Conservation (phyloP, 1,140 invertebrate species). For the Drosophila pachea region DNA sequence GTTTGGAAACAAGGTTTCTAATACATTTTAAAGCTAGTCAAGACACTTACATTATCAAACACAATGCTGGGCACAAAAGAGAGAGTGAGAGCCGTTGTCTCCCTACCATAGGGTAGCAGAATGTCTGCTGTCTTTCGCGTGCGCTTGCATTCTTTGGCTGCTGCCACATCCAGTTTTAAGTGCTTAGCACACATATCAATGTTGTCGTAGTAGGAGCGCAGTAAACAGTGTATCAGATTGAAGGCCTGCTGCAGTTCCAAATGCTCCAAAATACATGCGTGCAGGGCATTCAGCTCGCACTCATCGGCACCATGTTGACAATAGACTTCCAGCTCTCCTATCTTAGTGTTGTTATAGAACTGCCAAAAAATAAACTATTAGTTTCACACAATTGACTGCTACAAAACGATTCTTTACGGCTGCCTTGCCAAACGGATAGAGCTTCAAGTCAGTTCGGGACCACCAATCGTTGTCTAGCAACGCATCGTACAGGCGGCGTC, state of each 20-base stretch:
- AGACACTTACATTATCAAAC: constrained; percentile 60
- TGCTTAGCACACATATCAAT: constrained; percentile 53
- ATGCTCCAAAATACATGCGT: constrained; percentile 69
- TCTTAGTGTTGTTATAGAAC: constrained; percentile 60
- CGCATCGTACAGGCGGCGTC: constrained; percentile 50
- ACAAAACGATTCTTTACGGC: constrained; percentile 46
- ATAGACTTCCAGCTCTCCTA: constrained; percentile 36
- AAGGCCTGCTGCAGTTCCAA: constrained; percentile 46
- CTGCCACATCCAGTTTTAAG: constrained; percentile 49
- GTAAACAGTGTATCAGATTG: constrained; percentile 65
- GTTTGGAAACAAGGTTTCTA: background rate
- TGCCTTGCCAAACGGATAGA: constrained; percentile 76
- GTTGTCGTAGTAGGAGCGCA: constrained; percentile 49
- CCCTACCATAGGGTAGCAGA: constrained; percentile 59
- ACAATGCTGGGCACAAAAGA: constrained; percentile 74
- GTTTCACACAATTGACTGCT: no score
- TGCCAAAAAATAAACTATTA: background rate
- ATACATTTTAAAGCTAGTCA: background rate
- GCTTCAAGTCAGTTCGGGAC: constrained; percentile 55
- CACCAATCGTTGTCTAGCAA: constrained; percentile 56
- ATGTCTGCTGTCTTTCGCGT: constrained; percentile 56
- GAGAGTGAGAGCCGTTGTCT: constrained; percentile 55
- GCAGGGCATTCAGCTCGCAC: constrained; percentile 73
- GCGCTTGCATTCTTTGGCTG: constrained; percentile 54
- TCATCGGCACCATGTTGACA: constrained; percentile 68